A percentile compares a stretch with the other conserved stretches of the same genome.
These are phyloP conservation scores for Neopipo cinnamomea DNA, from an alignment of 2,113 vertebrate genomes.

Conservation along the genomic window DNA sequence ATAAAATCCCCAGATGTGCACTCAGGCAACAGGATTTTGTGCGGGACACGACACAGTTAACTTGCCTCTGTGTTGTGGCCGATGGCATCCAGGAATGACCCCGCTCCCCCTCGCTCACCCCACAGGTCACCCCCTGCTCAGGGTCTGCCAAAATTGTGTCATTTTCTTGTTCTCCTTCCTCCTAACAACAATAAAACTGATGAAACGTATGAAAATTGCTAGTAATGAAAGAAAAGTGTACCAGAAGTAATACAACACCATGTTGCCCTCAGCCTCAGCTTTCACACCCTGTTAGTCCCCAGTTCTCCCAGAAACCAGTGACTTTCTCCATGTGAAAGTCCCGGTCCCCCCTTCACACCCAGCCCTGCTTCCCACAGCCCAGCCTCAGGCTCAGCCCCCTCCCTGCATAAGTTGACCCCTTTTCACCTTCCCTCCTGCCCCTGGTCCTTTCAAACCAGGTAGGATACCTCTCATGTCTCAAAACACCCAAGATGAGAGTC, in stretches of 20 bases:
- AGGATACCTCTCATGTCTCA: neutral
- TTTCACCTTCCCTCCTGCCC: neutral
- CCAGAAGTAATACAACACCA: neutral
- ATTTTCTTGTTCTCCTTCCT: neutral
- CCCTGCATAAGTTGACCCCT: accelerated
- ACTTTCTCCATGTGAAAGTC: neutral
- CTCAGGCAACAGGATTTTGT: neutral
- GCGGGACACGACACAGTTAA: neutral
- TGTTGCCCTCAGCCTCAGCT: neutral
- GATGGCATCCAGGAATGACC: neutral
- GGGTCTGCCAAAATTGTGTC: neutral
- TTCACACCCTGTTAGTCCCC: neutral
- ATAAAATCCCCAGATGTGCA: neutral
- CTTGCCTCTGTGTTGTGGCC: neutral
- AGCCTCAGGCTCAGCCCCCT: neutral
- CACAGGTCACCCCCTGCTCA: neutral
- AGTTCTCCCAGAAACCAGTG: neutral
- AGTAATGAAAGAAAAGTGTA: neutral
- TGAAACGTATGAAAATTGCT: slow-evolving; percentile 16
- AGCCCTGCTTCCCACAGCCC: neutral
- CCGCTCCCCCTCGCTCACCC: neutral
- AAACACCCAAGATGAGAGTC: neutral
- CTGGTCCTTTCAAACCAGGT: neutral
- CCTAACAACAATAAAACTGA: neutral
- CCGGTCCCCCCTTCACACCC: neutral